A percentile compares a stretch with the other conserved stretches of the same genome.
phyloP scores from a whole-genome alignment of 2,888 invertebrate species.

The Ochlodes sylvanus region DNA sequence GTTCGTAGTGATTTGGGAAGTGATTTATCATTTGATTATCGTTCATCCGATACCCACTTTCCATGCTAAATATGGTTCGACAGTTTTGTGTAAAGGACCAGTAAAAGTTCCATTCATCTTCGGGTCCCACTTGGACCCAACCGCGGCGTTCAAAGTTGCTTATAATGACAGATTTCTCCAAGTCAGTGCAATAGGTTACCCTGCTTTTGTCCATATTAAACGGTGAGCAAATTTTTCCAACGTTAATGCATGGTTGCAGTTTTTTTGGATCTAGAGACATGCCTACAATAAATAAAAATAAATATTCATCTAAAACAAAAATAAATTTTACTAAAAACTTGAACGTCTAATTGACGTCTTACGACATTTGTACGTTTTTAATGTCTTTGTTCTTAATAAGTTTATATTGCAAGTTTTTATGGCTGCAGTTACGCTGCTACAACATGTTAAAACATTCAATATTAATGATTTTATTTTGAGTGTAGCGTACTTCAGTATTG shows the following conservation, averaged over 20 bases:
- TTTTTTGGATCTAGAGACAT: slow-evolving; percentile 34
- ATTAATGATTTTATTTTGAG: no score
- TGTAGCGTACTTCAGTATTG: no score
- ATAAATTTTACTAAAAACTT: not conserved
- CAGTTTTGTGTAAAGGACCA: slow-evolving; percentile 95
- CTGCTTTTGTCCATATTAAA: slow-evolving; percentile 39
- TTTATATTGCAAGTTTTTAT: no score
- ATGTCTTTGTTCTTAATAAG: no score
- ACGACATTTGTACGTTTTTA: no score
- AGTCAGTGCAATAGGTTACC: slow-evolving; percentile 86
- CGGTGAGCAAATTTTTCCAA: slow-evolving; percentile 18
- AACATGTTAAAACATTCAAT: no score
- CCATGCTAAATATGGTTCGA: slow-evolving; percentile 93
- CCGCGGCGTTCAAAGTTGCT: slow-evolving; percentile 95
- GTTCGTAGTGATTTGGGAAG: slow-evolving; percentile 96
- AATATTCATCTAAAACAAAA: slow-evolving; percentile 21
- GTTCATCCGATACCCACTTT: slow-evolving; percentile 93
- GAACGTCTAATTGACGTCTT: slow-evolving; percentile 6
- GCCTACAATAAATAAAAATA: slow-evolving; percentile 14
- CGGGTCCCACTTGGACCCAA: slow-evolving; percentile 92
- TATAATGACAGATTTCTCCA: slow-evolving; percentile 94
- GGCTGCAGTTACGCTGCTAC: no score
- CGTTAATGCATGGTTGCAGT: slow-evolving; percentile 7
- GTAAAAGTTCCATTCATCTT: slow-evolving; percentile 96
- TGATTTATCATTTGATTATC: slow-evolving; percentile 83